These are phyloP conservation scores for Battus philenor DNA, from an alignment of 1,140 invertebrate species.

Conservation along the genomic window DNA sequence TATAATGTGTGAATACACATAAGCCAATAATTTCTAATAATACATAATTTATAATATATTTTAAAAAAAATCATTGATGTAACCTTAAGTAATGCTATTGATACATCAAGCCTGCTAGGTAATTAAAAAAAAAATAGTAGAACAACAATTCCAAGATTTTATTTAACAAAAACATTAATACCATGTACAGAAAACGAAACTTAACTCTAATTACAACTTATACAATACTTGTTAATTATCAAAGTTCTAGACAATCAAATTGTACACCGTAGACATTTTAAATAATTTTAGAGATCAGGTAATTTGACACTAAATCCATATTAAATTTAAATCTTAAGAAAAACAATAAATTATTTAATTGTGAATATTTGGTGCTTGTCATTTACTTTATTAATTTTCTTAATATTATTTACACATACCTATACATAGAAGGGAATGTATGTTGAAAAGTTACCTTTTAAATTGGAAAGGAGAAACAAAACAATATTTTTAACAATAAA, in stretches of 20 bases:
- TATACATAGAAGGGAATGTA: too few species aligned
- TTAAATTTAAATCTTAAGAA: not conserved
- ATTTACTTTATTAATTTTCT: too few species aligned
- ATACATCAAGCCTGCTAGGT: too few species aligned
- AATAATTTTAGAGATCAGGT: constrained; percentile 2
- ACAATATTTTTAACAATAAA: too few species aligned
- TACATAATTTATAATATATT: too few species aligned
- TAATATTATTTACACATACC: too few species aligned
- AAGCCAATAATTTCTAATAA: too few species aligned
- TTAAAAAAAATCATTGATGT: too few species aligned
- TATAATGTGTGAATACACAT: too few species aligned
- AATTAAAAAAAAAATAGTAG: constrained; percentile 11
- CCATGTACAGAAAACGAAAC: constrained; percentile 18
- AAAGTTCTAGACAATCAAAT: not conserved
- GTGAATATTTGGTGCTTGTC: constrained; percentile 7
- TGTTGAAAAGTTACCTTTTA: too few species aligned
- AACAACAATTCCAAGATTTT: constrained; percentile 40
- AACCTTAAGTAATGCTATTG: too few species aligned
- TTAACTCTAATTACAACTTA: constrained; percentile 17
- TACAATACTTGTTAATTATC: not conserved
- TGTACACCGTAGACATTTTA: not conserved
- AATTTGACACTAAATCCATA: not conserved
- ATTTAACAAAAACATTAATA: constrained; percentile 37
- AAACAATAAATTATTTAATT: constrained; percentile 7
- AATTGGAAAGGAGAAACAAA: too few species aligned